Percentiles rank a stretch among this genome's conserved stretches.
phyloP scores from a whole-genome alignment of 2,113 vertebrate species.

The Microcebus murinus region DNA sequence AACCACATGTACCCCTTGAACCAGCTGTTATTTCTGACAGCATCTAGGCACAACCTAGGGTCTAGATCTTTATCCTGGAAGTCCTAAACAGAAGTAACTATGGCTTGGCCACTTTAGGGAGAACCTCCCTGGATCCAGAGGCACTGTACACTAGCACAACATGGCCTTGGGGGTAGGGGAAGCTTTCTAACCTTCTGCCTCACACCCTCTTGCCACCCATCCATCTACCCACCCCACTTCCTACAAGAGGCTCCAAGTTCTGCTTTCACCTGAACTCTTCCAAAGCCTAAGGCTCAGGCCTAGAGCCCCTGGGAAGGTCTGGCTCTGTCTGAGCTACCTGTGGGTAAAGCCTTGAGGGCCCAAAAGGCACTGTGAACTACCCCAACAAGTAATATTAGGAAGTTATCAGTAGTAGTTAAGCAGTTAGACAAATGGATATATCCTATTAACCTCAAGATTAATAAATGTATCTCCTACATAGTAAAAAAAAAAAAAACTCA shows the following conservation, averaged over 20 bases:
- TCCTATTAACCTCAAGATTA: not conserved
- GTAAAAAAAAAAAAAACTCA: not conserved
- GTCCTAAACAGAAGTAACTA: not conserved
- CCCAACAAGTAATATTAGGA: not conserved
- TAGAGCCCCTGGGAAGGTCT: not conserved
- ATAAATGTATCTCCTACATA: not conserved
- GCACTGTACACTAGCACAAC: not conserved
- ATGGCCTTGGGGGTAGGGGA: not conserved
- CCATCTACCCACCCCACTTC: not conserved
- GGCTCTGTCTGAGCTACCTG: not conserved
- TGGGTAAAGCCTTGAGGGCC: not conserved
- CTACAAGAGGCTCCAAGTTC: not conserved
- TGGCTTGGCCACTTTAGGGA: not conserved
- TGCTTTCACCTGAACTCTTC: not conserved
- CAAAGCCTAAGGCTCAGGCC: not conserved
- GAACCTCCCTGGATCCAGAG: not conserved
- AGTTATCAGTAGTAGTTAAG: conserved; percentile 2
- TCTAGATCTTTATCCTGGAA: not conserved
- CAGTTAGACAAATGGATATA: not conserved
- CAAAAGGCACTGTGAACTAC: not conserved
- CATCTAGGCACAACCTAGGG: not conserved
- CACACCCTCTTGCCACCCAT: not conserved
- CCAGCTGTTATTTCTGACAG: not conserved
- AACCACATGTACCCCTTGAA: not conserved
- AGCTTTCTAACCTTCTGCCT: not conserved